Percentiles rank a stretch among this genome's conserved stretches.
Evolutionary conservation across 2,888 invertebrate genomes (phyloP).

Genomic region (Raillietiella orientalis): DNA sequence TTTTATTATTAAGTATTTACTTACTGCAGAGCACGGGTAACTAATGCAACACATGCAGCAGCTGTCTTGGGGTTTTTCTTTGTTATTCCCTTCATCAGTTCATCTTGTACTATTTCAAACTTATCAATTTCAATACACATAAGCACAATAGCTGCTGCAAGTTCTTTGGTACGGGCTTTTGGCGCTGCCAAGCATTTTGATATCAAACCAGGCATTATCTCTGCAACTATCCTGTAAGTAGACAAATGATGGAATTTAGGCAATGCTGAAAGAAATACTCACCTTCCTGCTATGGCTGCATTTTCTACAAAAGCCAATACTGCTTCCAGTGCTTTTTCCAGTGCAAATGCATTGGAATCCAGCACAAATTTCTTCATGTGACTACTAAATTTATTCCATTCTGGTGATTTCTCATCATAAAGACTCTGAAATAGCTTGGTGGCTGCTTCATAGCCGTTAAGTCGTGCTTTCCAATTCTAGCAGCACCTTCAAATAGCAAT

Average conservation of each 20-base stretch:
- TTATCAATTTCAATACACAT: constrained; percentile 93
- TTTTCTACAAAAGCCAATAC: constrained; percentile 67
- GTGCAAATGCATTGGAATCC: constrained; percentile 78
- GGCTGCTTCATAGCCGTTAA: constrained; percentile 77
- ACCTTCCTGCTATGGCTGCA: constrained; percentile 52
- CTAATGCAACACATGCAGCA: constrained; percentile 38
- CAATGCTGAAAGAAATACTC: constrained; percentile 8
- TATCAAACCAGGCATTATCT: constrained; percentile 60
- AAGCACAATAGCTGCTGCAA: constrained; percentile 53
- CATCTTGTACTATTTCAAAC: constrained; percentile 58
- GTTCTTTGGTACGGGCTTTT: constrained; percentile 62
- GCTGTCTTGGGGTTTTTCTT: constrained; percentile 90
- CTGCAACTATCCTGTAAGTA: constrained; percentile 31
- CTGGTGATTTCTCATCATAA: constrained; percentile 70
- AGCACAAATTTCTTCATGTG: constrained; percentile 74
- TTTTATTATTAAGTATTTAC: no score
- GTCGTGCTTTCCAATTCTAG: constrained; percentile 52
- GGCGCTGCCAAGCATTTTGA: constrained; percentile 74
- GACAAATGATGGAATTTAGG: neutral
- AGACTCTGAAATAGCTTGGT: constrained; percentile 54
- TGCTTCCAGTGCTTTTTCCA: constrained; percentile 81
- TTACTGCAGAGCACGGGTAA: constrained; percentile 34
- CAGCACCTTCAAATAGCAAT: constrained; percentile 2
- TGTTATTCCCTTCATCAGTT: constrained; percentile 67
- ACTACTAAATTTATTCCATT: constrained; percentile 67